Percentiles rank a stretch among this genome's conserved stretches.
phyloP scores from a whole-genome alignment of 2,888 invertebrate species.

The Gisinianus flammeolus region DNA sequence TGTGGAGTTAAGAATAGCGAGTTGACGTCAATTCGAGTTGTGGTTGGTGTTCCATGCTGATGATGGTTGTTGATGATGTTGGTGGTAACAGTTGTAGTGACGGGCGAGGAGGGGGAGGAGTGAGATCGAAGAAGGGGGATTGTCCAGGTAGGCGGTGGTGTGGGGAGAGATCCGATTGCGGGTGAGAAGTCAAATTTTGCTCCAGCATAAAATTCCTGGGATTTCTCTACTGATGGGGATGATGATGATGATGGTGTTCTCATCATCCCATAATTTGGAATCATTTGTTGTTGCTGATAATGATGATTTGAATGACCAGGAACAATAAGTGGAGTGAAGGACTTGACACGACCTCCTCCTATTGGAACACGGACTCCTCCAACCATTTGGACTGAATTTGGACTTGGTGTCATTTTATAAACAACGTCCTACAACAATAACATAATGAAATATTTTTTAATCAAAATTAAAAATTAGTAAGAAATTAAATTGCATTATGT shows the following conservation, averaged over 20 bases:
- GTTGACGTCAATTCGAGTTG: slow-evolving; percentile 30
- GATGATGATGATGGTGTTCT: not conserved
- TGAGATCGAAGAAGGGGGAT: slow-evolving; percentile 40
- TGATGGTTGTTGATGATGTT: not conserved
- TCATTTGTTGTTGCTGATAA: not conserved
- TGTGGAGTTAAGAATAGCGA: slow-evolving; percentile 36
- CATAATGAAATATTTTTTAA: too few relatives aligned
- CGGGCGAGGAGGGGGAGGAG: slow-evolving; percentile 34
- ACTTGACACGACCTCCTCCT: slow-evolving; percentile 31
- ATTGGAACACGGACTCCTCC: slow-evolving; percentile 8
- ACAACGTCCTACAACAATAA: too few relatives aligned
- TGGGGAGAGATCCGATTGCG: slow-evolving; percentile 48
- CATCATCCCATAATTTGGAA: not conserved
- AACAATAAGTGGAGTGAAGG: slow-evolving; percentile 21
- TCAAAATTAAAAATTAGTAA: too few relatives aligned
- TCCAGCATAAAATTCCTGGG: slow-evolving; percentile 51
- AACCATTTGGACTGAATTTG: slow-evolving; percentile 18
- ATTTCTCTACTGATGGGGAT: slow-evolving; percentile 10
- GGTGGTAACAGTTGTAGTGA: slow-evolving; percentile 11
- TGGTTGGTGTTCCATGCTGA: not conserved
- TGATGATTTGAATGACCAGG: slow-evolving; percentile 16
- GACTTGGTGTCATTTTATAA: slow-evolving; percentile 36
- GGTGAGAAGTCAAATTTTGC: slow-evolving; percentile 57
- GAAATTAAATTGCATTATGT: too few relatives aligned
- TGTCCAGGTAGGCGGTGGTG: slow-evolving; percentile 57